Evolutionary conservation across 2,113 vertebrate species (phyloP), one percentile per base, ranked within the genome.

Genomic region (Oreochromis tanganicae): DNA sequence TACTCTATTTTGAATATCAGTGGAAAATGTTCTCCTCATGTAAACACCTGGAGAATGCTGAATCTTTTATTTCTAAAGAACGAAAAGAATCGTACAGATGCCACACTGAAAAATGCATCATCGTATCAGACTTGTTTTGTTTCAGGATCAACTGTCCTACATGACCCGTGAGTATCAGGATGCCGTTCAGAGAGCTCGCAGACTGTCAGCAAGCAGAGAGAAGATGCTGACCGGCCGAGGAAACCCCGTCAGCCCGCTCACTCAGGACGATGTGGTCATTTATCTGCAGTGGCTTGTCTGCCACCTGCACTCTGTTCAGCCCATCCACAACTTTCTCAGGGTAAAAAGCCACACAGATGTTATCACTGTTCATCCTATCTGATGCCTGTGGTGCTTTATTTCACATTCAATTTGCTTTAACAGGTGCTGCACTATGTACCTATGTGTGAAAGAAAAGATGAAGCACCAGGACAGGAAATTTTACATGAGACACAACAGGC

Each of bases 341-440:
- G 96, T 97, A 92, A 89, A 91, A 71, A 36, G 8, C 12, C 5
- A 9, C n/a, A 78, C 13, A 16, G 5, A 32, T 52, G 2, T 34
- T 24, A 16, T 16, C 8, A 71, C 19, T 82, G 27, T 19, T 52
- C 17, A 12, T n/a, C 32, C 17, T 36, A 2, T 66, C 32, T 7
- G 10, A 7, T 66, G 2, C 61, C 61, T 66, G 32, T 38, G 61
- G 61, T 66, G 17, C 17, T 66, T 38, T 66, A 7, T 36, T 66
- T 66, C 17, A 36, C 32, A 38, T 32, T 43, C 3, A 87, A 16
- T 11, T 3, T 21, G 27, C 17, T 78, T 24, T 1, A 32, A 36
- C 52, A 97, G 96, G 88, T 95, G 63, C 91, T 97, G 61, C 95
- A 97, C 89, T 95, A 96, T 87, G 68, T 97, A n/a, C 95, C 96